Evolutionary conservation across 2,113 vertebrate genomes (phyloP), one percentile per base, ranked within the genome.

Genomic region (Halcyon senegalensis): DNA sequence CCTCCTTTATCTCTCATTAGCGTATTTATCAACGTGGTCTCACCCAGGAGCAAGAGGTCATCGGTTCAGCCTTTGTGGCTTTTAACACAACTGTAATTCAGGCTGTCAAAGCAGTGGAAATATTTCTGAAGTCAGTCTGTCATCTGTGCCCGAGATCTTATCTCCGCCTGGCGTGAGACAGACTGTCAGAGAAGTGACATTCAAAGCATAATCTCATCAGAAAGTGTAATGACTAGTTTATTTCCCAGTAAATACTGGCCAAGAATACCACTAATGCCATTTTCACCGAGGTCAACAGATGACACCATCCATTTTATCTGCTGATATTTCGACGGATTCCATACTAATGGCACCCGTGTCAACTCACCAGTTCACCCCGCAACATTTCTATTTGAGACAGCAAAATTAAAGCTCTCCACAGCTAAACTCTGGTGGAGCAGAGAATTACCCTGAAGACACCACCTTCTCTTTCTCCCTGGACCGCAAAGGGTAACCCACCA

Each of bases 171-270:
- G 84, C 78, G 70, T 31, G 83, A 93, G 94, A 64, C 76, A 74
- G 90, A 23, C 68, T 96, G 93, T 73, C 94, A 95, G 46, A 87
- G 89, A 27, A 94, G 91, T 78, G 94, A 93, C 95, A 92, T 73
- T 72, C 94, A 89, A 79, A 89, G 80, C 82, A 30, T 21, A 84
- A 91, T 95, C 93, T 86, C 95, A 90, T 92, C 59, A 44, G n/a
- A 64, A 95, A 93, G 80, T 43, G 80, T 53, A 96, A 96, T 79
- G 87, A 90, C 79, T 79, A 31, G 87, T 92, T 95, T 78, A 68
- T 92, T 95, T 90, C 92, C 83, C 79, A 81, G 69, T 78, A 92
- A 96, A 93, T 63, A 89, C 69, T 78, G 77, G 87, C 79, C 75
- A 85, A 78, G 84, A 93, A 63, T 68, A 90, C 84, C 75, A 63